Conservation (phyloP, 2,113 vertebrate species). For the Ailurus styani region DNA sequence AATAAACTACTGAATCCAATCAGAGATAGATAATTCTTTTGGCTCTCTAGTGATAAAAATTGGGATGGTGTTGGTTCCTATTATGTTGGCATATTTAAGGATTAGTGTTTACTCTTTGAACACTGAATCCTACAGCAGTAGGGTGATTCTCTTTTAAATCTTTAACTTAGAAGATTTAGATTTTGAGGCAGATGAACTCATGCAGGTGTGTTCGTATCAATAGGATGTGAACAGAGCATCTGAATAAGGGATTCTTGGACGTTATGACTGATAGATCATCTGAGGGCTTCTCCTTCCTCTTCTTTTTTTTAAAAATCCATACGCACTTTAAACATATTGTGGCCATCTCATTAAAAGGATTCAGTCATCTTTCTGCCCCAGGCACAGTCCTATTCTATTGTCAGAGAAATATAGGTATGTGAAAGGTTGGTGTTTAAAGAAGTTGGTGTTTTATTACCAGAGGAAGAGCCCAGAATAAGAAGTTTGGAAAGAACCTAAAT, state of each 20-base stretch:
- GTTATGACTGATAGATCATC: neutral
- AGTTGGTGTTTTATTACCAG: slow-evolving; percentile 6
- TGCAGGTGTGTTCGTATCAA: neutral
- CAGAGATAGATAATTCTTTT: neutral
- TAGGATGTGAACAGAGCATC: neutral
- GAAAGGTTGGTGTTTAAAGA: slow-evolving; percentile 33
- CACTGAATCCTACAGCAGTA: neutral
- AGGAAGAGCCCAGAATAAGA: slow-evolving; percentile 17
- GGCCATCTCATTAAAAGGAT: neutral
- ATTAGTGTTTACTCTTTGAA: neutral
- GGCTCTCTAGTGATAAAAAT: neutral
- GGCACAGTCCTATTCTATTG: neutral
- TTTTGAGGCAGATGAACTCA: neutral
- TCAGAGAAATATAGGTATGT: neutral
- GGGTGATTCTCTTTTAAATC: neutral
- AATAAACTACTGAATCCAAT: neutral
- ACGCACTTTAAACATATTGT: neutral
- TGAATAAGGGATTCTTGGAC: neutral
- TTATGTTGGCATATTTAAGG: neutral
- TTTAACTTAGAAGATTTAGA: neutral
- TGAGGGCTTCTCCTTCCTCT: neutral
- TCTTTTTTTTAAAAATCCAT: neutral
- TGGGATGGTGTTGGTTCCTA: neutral
- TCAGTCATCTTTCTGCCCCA: neutral
- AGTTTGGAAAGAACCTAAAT: neutral